Evolutionary conservation across 2,797 vertebrate species (phyloP).

Genomic region (Apogon talboti): DNA sequence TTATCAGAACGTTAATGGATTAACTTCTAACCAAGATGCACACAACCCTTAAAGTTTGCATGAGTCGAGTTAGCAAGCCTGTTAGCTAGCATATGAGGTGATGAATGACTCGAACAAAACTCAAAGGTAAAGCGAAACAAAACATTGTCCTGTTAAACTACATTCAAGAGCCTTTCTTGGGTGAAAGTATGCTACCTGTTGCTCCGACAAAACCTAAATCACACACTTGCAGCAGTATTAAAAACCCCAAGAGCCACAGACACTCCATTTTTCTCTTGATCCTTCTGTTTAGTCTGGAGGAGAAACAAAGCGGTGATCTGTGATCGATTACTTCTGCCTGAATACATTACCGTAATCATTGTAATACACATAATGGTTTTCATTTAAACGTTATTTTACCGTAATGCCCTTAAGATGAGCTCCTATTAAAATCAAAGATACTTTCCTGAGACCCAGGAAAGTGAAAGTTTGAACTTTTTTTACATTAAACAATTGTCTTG

Average conservation of each 20-base stretch:
- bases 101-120: slow-evolving; percentile 46
- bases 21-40: neutral
- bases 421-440: slow-evolving; percentile 3
- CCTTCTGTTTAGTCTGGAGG: slow-evolving; percentile 53
- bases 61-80: slow-evolving; percentile 4
- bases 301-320: slow-evolving; percentile 46
- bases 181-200: slow-evolving; percentile 63
- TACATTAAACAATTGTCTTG: no score
- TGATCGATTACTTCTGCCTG: slow-evolving; percentile 66
- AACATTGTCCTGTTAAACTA: rapidly evolving
- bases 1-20: no score
- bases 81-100: slow-evolving; percentile 33
- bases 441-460: no score
- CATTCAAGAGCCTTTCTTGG: neutral
- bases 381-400: slow-evolving; percentile 17
- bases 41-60: neutral
- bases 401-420: slow-evolving; percentile 20
- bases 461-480: no score
- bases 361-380: slow-evolving; percentile 34
- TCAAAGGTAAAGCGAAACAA: neutral
- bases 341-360: slow-evolving; percentile 51
- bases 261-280: slow-evolving; percentile 72
- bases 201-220: slow-evolving; percentile 38
- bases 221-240: slow-evolving; percentile 57
- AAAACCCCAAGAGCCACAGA: slow-evolving; percentile 35